A percentile compares a stretch with the other conserved stretches of the same genome.
These are phyloP conservation scores for Thereuonema tuberculata DNA, from an alignment of 1,140 invertebrate species.

Conservation along the genomic window DNA sequence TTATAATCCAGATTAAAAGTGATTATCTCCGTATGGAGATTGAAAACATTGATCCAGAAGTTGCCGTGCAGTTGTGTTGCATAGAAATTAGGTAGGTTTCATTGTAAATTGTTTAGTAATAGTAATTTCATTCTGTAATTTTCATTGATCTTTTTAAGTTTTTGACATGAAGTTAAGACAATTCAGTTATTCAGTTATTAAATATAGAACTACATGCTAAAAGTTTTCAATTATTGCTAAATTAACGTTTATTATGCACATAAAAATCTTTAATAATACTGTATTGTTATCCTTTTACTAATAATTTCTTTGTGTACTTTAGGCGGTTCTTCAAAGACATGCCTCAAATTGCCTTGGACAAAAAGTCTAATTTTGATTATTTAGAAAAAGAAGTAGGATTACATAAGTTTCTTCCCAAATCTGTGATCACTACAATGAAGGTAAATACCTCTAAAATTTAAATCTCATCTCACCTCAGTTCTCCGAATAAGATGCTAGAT, in stretches of 20 bases:
- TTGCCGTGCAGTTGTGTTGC: constrained; percentile 86
- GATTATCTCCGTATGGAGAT: constrained; percentile 66
- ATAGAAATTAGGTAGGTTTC: constrained; percentile 68
- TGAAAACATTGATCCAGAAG: constrained; percentile 71
- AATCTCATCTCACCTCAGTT: no score
- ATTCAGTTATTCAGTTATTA: no score
- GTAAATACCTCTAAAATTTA: constrained; percentile 26
- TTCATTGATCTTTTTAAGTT: no score
- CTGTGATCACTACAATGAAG: constrained; percentile 72
- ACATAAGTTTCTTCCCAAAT: constrained; percentile 81
- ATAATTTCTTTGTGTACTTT: constrained; percentile 7
- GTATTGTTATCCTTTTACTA: no score
- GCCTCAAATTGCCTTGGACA: constrained; percentile 75
- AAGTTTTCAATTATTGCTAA: no score
- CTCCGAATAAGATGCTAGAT: no score
- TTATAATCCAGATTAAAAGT: constrained; percentile 57
- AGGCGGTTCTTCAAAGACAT: constrained; percentile 66
- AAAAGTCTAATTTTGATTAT: constrained; percentile 93
- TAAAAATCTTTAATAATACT: no score
- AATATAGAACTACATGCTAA: no score
- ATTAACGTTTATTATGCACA: no score
- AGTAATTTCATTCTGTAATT: no score
- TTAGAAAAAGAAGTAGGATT: constrained; percentile 91
- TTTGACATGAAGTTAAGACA: no score
- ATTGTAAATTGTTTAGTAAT: no score